Evolutionary conservation across 2,797 vertebrate genomes (phyloP), one percentile per base, ranked within the genome.

Genomic region (Sebastes glaucus): DNA sequence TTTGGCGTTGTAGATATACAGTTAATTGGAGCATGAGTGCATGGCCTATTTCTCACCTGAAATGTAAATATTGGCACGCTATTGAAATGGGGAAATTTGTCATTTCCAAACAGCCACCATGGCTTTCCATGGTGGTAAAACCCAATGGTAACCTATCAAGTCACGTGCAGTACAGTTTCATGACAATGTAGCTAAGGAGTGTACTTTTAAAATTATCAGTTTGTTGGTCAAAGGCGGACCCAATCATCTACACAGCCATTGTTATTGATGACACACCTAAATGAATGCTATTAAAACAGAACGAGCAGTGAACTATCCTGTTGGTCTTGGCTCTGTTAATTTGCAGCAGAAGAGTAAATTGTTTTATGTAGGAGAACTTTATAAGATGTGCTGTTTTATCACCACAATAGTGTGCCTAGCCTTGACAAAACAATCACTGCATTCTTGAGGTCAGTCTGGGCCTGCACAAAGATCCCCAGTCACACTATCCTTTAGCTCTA

Each of bases 381-480:
- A 72, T 68, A 78, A 72, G 57, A 77, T 68, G 61, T 67, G 62
- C n/a, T 16, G 57, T 82, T 80, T 86, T 67, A 80, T 71, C 56
- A 33, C 30, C 46, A 84, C 78, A 79, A 79, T 71, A 76, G 59
- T 78, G 78, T 76, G 62, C 73, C 65, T 71, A 78, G 71, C 65
- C 68, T 25, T 59, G 56, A 85, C 82, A 60, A 86, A 84, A 87
- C 85, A 87, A 85, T 84, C 71, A 23, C 25, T 63, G 64, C 63
- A 87, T 90, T 86, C 83, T 87, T 84, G 85, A 85, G 74, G 80
- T 87, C 55, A 57, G 68, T 75, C 74, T 55, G 67, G 67, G 84
- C 61, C 46, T 82, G 49, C 30, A 88, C 73, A 86, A 81, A 68
- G 68, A 74, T 84, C 57, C 64, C 6, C 73, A 81, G 76, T 81